Conservation (phyloP, 2,113 vertebrate genomes). For the Toxostoma redivivum region DNA sequence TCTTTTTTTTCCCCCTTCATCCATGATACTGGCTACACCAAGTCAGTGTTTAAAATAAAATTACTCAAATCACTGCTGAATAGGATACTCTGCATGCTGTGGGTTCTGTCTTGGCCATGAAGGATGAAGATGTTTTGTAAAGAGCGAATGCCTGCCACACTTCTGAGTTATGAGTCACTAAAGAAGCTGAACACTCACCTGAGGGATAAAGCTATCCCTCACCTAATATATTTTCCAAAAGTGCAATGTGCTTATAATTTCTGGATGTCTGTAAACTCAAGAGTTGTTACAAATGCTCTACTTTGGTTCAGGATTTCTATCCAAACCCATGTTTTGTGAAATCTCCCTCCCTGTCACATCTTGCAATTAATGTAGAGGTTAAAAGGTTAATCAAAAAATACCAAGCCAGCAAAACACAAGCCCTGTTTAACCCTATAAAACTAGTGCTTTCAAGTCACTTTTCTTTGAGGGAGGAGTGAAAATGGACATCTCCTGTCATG, state of each 20-base stretch:
- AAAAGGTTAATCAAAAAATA: not conserved
- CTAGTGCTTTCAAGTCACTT: not conserved
- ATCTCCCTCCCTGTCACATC: not conserved
- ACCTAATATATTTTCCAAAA: slow-evolving; percentile 70
- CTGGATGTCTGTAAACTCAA: slow-evolving; percentile 65
- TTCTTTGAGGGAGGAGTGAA: not conserved
- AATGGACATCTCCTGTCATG: not conserved
- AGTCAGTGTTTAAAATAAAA: slow-evolving; percentile 61
- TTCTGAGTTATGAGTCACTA: slow-evolving; percentile 67
- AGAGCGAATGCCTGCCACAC: not conserved
- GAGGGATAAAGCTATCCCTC: slow-evolving; percentile 64
- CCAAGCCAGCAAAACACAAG: not conserved
- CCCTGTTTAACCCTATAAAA: not conserved
- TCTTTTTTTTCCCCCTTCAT: not conserved
- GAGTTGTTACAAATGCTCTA: slow-evolving; percentile 41
- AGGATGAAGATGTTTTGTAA: slow-evolving; percentile 57
- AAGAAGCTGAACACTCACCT: slow-evolving; percentile 61
- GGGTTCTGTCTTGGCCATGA: slow-evolving; percentile 28
- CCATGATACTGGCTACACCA: slow-evolving; percentile 27
- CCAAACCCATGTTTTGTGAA: not conserved
- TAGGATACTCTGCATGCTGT: not conserved
- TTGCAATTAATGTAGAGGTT: not conserved
- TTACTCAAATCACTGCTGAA: slow-evolving; percentile 52
- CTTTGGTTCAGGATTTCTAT: slow-evolving; percentile 37
- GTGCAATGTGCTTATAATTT: slow-evolving; percentile 63